Evolutionary conservation across 2,888 invertebrate species (phyloP), one percentile per base, ranked within the genome.

Genomic region (Zhuqinia jingwanae): DNA sequence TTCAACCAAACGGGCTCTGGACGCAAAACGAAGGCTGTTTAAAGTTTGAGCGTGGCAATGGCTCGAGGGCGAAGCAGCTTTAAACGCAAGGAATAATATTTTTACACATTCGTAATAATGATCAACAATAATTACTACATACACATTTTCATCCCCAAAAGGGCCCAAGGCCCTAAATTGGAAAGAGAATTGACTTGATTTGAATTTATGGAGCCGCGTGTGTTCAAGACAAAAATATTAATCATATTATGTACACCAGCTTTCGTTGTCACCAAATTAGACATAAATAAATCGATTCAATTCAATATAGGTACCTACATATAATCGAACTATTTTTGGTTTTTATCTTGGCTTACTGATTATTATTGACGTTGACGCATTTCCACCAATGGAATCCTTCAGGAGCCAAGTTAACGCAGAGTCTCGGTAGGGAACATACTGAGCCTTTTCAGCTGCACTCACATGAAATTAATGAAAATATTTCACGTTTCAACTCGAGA

Each of bases 391-490:
- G 90, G 96, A 96, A 92, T 96, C 96, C 92, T 96, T 96, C 36
- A 96, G 93, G 11, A 96, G 94, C 96, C 96, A 96, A 89, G 96
- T 96, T 87, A 96, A 94, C 22, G 96, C 95, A 0, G 96, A 96
- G 92, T 96, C 96, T 89, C 96, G 93, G 92, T 96, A 96, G 1
- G 96, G 96, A 45, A 96, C 95, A 92, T 96, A 96, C 91, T 94
- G 89, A 1, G 88, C 88, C 65, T 88, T 89, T 75, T 91, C 91
- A 27, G 90, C 91, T 91, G 50, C 47, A 63, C 45, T 27, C n/a
- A 65, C 15, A n/a, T 15, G 63, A n/a, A 63, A 20, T 63, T n/a
- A 42, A 13, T 45, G 17, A 73, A 30, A 65, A 27, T 42, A 11
- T 15, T 22, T 27, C n/a, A n/a, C n/a, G n/a, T n/a, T n/a, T n/a